A percentile compares a stretch with the other conserved stretches of the same genome.
These are phyloP conservation scores for Cataglyphis cursor DNA, from an alignment of 2,888 invertebrate genomes.

Conservation along the genomic window DNA sequence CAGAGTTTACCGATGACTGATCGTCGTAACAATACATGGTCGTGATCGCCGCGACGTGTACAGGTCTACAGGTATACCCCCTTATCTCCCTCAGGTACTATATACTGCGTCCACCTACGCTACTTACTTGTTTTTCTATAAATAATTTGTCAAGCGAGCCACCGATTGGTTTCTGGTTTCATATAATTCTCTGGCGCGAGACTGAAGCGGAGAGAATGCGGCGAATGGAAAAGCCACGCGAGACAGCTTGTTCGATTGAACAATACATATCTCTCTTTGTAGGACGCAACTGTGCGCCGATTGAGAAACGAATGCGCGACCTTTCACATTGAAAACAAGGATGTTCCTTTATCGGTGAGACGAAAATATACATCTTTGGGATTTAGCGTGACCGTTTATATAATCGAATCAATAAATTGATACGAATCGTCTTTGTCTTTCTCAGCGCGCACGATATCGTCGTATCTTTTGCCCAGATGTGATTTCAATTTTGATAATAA, in stretches of 20 bases:
- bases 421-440: neutral
- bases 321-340: slow-evolving; percentile 40
- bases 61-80: neutral
- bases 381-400: slow-evolving; percentile 49
- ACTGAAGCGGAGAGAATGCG: neutral
- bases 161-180: slow-evolving; percentile 24
- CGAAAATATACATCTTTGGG: slow-evolving; percentile 21
- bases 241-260: slow-evolving; percentile 29
- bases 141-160: slow-evolving; percentile 25
- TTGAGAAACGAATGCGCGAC: slow-evolving; percentile 22
- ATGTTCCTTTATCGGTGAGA: neutral
- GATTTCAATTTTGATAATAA: slow-evolving; percentile 34
- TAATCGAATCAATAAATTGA: slow-evolving; percentile 53
- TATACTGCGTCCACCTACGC: neutral
- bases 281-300: neutral
- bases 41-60: neutral
- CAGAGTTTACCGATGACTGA: slow-evolving; percentile 30
- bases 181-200: neutral
- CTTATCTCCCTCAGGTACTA: neutral
- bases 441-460: neutral
- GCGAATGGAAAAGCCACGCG: slow-evolving; percentile 11
- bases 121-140: slow-evolving; percentile 18
- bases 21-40: neutral
- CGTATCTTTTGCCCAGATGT: slow-evolving; percentile 5
- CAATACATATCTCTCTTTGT: slow-evolving; percentile 18